These are phyloP conservation scores for Anoplolepis gracilipes DNA, from an alignment of 1,140 invertebrate species.

Conservation along the genomic window DNA sequence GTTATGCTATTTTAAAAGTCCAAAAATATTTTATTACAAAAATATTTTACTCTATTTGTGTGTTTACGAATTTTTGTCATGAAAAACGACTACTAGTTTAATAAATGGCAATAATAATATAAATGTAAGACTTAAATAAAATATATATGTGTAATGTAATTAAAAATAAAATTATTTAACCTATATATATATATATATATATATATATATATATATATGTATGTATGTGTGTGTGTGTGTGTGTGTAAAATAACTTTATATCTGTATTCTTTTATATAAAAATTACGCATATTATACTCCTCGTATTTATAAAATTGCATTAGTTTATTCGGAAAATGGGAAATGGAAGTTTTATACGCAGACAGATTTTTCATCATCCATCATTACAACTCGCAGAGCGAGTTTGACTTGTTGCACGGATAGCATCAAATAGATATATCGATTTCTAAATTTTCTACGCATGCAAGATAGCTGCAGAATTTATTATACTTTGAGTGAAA, in stretches of 20 bases:
- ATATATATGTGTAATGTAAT: background rate
- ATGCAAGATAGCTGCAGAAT: conserved; percentile 14
- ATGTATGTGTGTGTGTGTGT: too few species aligned
- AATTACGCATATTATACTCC: background rate
- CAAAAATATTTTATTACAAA: background rate
- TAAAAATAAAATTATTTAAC: background rate
- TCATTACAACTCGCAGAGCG: conserved; percentile 9
- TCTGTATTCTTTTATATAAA: background rate
- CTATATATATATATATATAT: background rate
- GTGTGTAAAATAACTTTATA: background rate
- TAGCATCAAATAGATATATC: background rate
- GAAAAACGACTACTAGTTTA: background rate
- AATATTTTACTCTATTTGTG: background rate
- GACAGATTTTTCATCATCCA: conserved; percentile 17
- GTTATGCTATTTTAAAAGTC: background rate
- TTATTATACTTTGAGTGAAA: background rate
- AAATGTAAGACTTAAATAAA: background rate
- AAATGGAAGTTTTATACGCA: background rate
- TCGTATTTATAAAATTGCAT: background rate
- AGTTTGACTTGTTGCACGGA: conserved; percentile 20
- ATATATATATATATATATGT: too few species aligned
- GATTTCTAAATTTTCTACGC: conserved; percentile 33
- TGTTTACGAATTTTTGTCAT: background rate
- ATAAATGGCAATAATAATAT: background rate
- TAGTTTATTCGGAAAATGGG: background rate